phyloP scores from a whole-genome alignment of 2,113 vertebrate species.

The Phyllopteryx taeniolatus region DNA sequence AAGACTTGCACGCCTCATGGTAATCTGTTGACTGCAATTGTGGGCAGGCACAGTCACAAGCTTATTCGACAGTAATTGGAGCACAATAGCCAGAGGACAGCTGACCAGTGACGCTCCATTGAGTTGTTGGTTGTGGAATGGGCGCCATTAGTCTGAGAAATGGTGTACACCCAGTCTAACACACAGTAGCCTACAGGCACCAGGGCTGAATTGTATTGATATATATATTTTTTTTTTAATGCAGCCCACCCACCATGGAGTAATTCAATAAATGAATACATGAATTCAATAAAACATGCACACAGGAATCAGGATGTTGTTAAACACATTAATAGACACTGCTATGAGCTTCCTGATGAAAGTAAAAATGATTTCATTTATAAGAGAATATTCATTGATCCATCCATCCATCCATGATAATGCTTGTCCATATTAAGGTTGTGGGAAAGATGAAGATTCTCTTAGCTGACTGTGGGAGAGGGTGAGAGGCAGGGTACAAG shows the following conservation, averaged over 20 bases:
- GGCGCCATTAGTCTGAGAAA: conserved; percentile 11
- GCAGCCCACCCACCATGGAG: neutral
- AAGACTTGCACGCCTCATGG: too few relatives aligned
- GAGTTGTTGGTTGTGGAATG: conserved; percentile 11
- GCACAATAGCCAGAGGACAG: conserved; percentile 43
- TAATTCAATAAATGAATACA: neutral
- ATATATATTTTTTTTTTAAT: neutral
- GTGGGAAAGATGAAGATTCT: too few relatives aligned
- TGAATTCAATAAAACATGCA: neutral
- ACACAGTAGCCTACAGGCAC: neutral
- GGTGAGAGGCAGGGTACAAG: too few relatives aligned
- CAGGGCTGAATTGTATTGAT: neutral
- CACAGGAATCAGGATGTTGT: neutral
- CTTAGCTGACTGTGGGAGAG: too few relatives aligned
- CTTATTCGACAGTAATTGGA: conserved; percentile 46
- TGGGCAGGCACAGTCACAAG: conserved; percentile 38
- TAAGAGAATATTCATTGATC: too few relatives aligned
- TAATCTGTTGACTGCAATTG: too few relatives aligned
- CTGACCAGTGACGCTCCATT: conserved; percentile 28
- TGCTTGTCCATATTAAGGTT: too few relatives aligned
- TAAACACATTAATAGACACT: neutral
- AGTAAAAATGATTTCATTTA: neutral
- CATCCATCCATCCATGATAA: too few relatives aligned
- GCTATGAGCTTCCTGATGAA: too few relatives aligned
- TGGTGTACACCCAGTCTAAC: neutral